Conservation (phyloP, 1,140 invertebrate species). For the Macrobrachium nipponense region DNA sequence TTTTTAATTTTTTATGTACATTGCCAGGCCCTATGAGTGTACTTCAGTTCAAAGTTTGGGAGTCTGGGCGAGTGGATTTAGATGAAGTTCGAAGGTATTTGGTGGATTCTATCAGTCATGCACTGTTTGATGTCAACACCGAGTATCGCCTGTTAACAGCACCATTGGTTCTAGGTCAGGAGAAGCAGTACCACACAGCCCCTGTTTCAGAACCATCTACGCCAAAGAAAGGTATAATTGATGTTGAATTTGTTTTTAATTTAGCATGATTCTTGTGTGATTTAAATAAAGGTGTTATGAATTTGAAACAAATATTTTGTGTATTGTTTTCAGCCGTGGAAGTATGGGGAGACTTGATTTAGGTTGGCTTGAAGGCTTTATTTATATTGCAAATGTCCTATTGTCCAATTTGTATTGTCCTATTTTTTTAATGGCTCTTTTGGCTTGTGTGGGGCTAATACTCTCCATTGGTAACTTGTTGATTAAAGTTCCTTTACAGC, state of each 20-base stretch:
- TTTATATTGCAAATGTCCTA: too few species aligned
- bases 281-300: neutral
- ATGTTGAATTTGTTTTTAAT: too few species aligned
- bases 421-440: too few species aligned
- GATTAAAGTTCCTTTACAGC: too few species aligned
- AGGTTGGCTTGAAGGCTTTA: neutral
- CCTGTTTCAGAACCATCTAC: constrained; percentile 53
- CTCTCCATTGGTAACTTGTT: too few species aligned
- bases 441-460: too few species aligned
- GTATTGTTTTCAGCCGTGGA: neutral
- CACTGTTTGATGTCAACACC: constrained; percentile 80
- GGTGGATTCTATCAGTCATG: constrained; percentile 74
- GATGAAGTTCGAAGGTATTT: constrained; percentile 76
- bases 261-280: too few species aligned
- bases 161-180: constrained; percentile 24
- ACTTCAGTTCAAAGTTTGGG: constrained; percentile 83
- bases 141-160: constrained; percentile 76
- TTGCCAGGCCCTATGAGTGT: constrained; percentile 67
- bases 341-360: neutral
- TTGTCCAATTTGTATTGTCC: too few species aligned
- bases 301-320: neutral
- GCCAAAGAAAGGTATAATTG: constrained; percentile 47
- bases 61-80: constrained; percentile 78
- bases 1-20: neutral
- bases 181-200: neutral